Conservation (phyloP, 1,140 invertebrate species). For the Trichonephila clavipes region DNA sequence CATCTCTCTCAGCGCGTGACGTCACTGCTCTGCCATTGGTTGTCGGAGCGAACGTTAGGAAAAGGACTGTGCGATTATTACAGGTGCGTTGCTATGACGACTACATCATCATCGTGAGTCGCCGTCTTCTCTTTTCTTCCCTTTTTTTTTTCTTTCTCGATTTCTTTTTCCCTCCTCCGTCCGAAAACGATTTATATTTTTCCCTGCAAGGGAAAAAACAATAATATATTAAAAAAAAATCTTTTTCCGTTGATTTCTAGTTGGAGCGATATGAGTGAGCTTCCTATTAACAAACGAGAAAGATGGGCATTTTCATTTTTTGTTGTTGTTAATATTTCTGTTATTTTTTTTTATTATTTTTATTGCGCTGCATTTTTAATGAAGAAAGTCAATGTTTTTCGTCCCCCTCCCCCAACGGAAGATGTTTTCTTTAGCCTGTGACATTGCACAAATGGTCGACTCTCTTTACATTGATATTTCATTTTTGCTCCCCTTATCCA, state of each 20-base stretch:
- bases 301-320: slow-evolving; percentile 8
- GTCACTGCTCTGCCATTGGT: slow-evolving; percentile 63
- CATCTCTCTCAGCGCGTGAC: slow-evolving; percentile 42
- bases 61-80: slow-evolving; percentile 42
- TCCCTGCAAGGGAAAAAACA: slow-evolving; percentile 16
- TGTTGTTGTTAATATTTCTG: background rate
- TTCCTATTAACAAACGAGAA: slow-evolving; percentile 48
- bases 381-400: slow-evolving; percentile 64
- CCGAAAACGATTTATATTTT: slow-evolving; percentile 62
- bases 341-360: background rate
- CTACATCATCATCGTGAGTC: slow-evolving; percentile 34
- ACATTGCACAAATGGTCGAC: slow-evolving; percentile 47
- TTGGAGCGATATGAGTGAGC: background rate
- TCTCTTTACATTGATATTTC: slow-evolving; percentile 30
- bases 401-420: background rate
- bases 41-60: background rate
- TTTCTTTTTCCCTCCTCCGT: slow-evolving; percentile 24
- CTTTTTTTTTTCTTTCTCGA: background rate
- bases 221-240: background rate
- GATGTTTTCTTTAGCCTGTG: slow-evolving; percentile 26
- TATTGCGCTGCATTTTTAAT: slow-evolving; percentile 52
- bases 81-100: slow-evolving; percentile 63
- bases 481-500: background rate
- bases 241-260: slow-evolving; percentile 2
- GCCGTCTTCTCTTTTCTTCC: background rate